These are phyloP conservation scores for Knipowitschia caucasica DNA, from an alignment of 2,797 vertebrate genomes.

Conservation along the genomic window DNA sequence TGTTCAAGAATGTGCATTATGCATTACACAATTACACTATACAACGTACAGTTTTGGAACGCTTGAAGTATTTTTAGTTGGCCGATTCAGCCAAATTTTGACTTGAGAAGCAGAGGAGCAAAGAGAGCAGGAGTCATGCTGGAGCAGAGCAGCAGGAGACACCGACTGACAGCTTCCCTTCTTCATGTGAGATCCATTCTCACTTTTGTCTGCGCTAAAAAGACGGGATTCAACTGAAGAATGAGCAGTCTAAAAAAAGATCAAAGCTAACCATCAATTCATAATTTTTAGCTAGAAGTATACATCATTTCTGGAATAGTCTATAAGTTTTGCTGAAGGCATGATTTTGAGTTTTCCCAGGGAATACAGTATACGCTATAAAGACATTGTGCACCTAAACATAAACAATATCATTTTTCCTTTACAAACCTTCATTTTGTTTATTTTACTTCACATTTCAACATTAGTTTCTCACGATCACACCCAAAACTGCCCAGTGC, in stretches of 20 bases:
- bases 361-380: too few species aligned
- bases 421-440: background rate
- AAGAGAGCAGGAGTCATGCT: background rate
- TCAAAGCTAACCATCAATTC: background rate
- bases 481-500: background rate
- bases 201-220: constrained; percentile 7
- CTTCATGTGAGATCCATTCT: constrained; percentile 8
- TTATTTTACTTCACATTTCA: background rate
- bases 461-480: background rate
- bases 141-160: constrained; percentile 12
- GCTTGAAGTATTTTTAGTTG: background rate
- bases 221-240: background rate
- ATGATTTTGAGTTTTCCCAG: too few species aligned
- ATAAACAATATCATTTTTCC: too few species aligned
- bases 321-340: background rate
- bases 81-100: constrained; percentile 5
- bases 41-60: background rate
- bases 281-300: background rate
- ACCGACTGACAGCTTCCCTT: constrained; percentile 13
- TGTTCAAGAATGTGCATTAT: background rate
- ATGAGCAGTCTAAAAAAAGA: constrained; percentile 4
- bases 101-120: background rate
- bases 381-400: too few species aligned
- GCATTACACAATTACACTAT: background rate
- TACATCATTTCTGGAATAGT: background rate